Base-by-base conservation (phyloP, 2,888 invertebrate genomes). In the Eristalis intricaria region DNA sequence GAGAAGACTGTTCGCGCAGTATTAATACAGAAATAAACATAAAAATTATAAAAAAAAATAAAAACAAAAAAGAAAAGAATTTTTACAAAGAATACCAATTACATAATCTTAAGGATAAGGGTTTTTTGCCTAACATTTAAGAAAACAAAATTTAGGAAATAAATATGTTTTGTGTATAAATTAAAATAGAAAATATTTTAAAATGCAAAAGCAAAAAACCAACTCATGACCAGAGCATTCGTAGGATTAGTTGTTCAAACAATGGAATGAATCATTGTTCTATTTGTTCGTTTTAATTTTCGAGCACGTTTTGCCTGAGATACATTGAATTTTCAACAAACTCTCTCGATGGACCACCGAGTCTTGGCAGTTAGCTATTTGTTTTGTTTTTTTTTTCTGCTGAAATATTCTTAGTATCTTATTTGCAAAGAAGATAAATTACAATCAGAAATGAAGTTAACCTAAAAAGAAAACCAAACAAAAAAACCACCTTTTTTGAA, bases 1-100 rank as follows among this genome's bases (percentile, higher is more conserved):
- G 89, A 90, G 91, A 91, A 90, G 90, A 90, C 90, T 91, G 85
- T 91, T 91, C 90, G 90, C 91, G 89, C 90, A 90, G 90, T 91
- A 91, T 90, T 91, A 89, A 90, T 84, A 70, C 76, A 68, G 22
- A 35, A 79, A 77, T 58, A 75, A 63, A 68, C 65, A 69, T 56
- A 78, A 69, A 38, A 50, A 50, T 19, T 50, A 50, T 50, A 8
- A 50, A 60, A 50, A 74, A 70, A 77, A 89, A n/a, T n/a, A n/a
- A 63, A 26, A 61, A 71, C 8, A 56, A 73, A 65, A n/a, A 71
- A 40, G 29, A 64, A 70, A 84, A 79, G 75, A 80, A 87, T 86
- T 86, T 86, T 83, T 86, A 86, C 86, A 83, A 86, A 86, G 86
- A 86, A 86, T 86, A 83, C 86, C 83, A 86, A 86, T 86, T 84